Evolutionary conservation across 2,113 vertebrate species (phyloP).

Genomic region (Halichoerus grypus): DNA sequence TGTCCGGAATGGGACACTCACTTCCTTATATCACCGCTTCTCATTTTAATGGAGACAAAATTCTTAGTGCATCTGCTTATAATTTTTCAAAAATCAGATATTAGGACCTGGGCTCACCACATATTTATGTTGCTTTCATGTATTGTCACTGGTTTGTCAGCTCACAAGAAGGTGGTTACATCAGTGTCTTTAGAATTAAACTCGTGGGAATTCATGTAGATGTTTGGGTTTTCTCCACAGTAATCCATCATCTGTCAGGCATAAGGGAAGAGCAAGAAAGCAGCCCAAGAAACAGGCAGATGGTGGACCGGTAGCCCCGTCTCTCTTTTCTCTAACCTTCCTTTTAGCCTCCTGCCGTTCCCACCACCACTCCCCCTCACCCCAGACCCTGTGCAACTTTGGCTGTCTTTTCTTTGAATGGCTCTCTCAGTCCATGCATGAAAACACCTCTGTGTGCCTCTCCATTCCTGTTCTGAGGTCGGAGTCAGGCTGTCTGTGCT

Average conservation of each 20-base stretch:
- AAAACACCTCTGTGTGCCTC: background rate
- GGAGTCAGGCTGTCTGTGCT: background rate
- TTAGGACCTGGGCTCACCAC: background rate
- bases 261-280: background rate
- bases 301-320: too few species aligned
- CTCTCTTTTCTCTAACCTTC: background rate
- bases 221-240: background rate
- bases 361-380: background rate
- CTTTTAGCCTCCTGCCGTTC: background rate
- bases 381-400: background rate
- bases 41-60: background rate
- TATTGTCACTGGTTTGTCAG: background rate
- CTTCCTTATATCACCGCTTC: background rate
- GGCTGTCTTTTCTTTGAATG: background rate
- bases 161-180: background rate
- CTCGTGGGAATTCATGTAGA: background rate
- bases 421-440: background rate
- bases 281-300: background rate
- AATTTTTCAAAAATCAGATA: background rate
- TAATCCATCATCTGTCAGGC: background rate
- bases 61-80: background rate
- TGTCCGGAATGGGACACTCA: background rate
- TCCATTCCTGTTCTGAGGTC: background rate
- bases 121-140: background rate
- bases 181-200: background rate